Base-by-base conservation (phyloP, 2,113 vertebrate genomes). In the Electrona antarctica region DNA sequence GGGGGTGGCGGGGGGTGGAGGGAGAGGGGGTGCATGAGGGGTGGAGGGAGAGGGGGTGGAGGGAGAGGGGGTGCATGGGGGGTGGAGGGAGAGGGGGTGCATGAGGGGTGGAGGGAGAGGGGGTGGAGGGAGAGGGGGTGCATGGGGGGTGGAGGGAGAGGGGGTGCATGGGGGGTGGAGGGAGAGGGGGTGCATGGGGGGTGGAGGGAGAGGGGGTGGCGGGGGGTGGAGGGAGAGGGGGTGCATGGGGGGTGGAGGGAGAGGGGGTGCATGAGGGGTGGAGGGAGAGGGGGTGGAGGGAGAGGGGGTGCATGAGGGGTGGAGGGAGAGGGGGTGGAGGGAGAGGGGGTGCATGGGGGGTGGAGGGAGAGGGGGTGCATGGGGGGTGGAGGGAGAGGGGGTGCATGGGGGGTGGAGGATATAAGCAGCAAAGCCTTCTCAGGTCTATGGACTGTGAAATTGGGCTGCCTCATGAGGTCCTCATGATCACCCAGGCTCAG, bases 361-460 rank as follows among this genome's bases (percentile, higher is more conserved):
- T n/a, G n/a, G n/a, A n/a, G n/a, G 4, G 29, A 33, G 29, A 33
- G 29, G 4, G 29, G n/a, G n/a, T n/a, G n/a, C n/a, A n/a, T n/a
- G n/a, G n/a, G n/a, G n/a, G n/a, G n/a, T n/a, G n/a, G n/a, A 33
- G 4, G 29, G 29, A 6, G 33, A 56, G n/a, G 54, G 12, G 7
- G 61, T 21, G 21, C 21, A 21, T 21, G 47, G 1, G 61, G 61
- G 45, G 45, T 15, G 59, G 59, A 13, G 8, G 21, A 21, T 41
- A 41, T 41, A 41, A 41, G 33, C 33, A 41, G 33, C 33, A 41
- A 41, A 41, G 63, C 21, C 6, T 1, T 50, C 13, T 28, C 29
- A 70, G 67, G 49, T 62, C 66, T 62, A 64, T 50, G 62, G 46
- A 21, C 57, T 79, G 28, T 62, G 50, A 60, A 59, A 62, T 58